Evolutionary conservation across 2,113 vertebrate species (phyloP), one percentile per base, ranked within the genome.

Genomic region (Mionectes macconnelli): DNA sequence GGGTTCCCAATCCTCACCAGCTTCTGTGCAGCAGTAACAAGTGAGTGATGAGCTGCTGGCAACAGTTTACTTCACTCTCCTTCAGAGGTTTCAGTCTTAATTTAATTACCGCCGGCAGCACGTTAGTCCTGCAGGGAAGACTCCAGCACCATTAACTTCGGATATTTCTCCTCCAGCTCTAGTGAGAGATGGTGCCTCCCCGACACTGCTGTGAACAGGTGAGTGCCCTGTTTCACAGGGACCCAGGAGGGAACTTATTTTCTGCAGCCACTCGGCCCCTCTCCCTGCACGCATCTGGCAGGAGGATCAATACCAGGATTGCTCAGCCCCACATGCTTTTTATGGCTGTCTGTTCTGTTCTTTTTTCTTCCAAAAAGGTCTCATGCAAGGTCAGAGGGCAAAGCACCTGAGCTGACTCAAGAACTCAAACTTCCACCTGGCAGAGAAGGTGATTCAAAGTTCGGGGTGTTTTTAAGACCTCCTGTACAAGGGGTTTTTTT

Each of bases 201-300:
- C 33, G 4, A 6, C 30, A 1, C 20, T 15, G 4, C 64, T 5
- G 12, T 2, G 10, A 28, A 68, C 49, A 62, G 70, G 12, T 1
- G 3, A 52, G 35, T 30, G 40, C 59, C 47, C 53, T 3, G 5
- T 56, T 75, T 28, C 60, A 28, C n/a, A 21, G 56, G 62, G 31
- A 63, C 14, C 20, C 14, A 13, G 70, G 33, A 47, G n/a, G 35
- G 53, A 73, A 45, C 19, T 25, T n/a, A 14, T n/a, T 84, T 31
- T 13, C 77, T 25, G 1, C 0, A 0, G 60, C 20, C 17, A 4
- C 37, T 39, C 3, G 9, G 20, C 52, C 49, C 25, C 49, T n/a
- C 0, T 17, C 1, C 23, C 40, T 45, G 53, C 44, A 11, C 1
- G 5, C n/a, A n/a, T 35, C 20, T 15, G 62, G 59, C 68, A 60